Base-by-base conservation (phyloP, 1,140 invertebrate species). In the Apis dorsata region DNA sequence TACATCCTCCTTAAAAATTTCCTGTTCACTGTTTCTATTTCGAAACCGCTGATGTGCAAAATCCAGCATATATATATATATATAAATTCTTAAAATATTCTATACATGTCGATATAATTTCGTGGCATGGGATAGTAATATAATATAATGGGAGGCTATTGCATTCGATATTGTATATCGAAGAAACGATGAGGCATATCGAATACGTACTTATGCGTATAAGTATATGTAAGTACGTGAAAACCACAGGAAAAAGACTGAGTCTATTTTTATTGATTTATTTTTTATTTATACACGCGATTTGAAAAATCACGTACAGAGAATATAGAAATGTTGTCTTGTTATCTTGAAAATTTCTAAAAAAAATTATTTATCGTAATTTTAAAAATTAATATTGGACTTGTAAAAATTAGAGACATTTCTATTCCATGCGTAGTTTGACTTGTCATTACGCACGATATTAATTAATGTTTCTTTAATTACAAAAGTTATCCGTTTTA, bases 51-150 rank as follows among this genome's bases (percentile, higher is more conserved):
- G 73, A 75, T 44, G 59, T 11, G 59, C 44, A 17, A 51, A 63
- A 28, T 75, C n/a, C 11, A 10, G n/a, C n/a, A 49, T 75, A 9
- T 2, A 34, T 2, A 44, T 44, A 44, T 44, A 44, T 44, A 44
- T 44, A 44, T 44, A 44, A 3, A 44, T n/a, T 11, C 44, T 62
- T 62, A 75, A 63, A 75, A 51, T 44, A 2, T 24, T 21, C 17
- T 53, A 5, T 21, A 75, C 28, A 51, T 21, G 10, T 44, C 28
- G 57, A 9, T 34, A 59, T 63, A 24, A 65, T 65, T n/a, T 65
- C 53, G 53, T 19, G 60, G 34, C 49, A 76, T 65, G 51, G 74
- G 17, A 65, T 76, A 65, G 74, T 76, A 76, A 76, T 24, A 63
- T 51, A 53, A 51, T 21, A n/a, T 28, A 51, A 15, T 5, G 13